phyloP scores from a whole-genome alignment of 2,797 vertebrate genomes.

The Anas bahamensis region DNA sequence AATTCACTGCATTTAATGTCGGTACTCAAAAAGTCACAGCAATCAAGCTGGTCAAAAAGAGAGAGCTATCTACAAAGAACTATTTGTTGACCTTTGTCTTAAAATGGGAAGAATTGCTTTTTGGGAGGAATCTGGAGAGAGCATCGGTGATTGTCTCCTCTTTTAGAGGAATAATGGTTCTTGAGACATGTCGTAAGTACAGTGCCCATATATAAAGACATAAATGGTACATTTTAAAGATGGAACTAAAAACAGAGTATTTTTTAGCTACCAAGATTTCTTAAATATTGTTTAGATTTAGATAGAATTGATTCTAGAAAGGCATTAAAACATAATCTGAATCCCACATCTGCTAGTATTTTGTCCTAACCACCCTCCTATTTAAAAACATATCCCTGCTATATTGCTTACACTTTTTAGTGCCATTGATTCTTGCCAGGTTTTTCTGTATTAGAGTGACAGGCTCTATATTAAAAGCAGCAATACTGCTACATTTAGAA shows the following conservation, averaged over 20 bases:
- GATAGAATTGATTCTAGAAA: not conserved
- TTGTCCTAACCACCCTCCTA: not conserved
- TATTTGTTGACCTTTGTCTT: not conserved
- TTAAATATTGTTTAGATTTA: not conserved
- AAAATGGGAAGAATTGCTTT: not conserved
- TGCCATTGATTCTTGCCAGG: not conserved
- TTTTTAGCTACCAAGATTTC: not conserved
- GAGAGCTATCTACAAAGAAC: not conserved
- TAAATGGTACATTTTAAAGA: not conserved
- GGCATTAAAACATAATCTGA: not conserved
- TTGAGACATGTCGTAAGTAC: not conserved
- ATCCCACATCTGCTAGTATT: not conserved
- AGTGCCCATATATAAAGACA: not conserved
- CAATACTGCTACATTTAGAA: conserved; percentile 4
- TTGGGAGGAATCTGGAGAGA: not conserved
- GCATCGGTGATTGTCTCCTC: not conserved
- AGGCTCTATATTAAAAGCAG: conserved; percentile 18
- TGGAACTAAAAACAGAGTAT: not conserved
- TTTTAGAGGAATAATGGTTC: not conserved
- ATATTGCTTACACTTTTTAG: not conserved
- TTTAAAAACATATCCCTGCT: not conserved
- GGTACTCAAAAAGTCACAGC: not conserved
- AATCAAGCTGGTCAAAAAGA: not conserved
- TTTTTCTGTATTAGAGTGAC: not conserved
- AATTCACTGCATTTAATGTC: not conserved